Evolutionary conservation across 2,113 vertebrate species (phyloP), one percentile per base, ranked within the genome.

Genomic region (Thamnaconus septentrionalis): DNA sequence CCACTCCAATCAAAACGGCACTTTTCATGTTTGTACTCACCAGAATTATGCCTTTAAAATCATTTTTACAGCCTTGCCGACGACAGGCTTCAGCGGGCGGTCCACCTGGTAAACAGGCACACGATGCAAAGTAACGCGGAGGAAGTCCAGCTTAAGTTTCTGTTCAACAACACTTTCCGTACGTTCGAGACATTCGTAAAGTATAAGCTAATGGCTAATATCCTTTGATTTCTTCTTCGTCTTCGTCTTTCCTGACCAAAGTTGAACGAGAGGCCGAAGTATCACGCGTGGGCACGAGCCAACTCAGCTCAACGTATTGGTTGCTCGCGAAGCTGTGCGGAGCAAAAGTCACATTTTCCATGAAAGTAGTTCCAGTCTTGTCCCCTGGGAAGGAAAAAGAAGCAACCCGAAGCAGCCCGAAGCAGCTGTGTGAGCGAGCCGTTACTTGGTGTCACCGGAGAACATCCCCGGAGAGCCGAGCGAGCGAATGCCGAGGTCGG

Each of bases 21-120:
- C 18, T 31, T 31, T 31, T 31, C 18, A 31, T 31, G 18, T 31
- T 6, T 31, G n/a, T n/a, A 61, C 76, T 73, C 75, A 86, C 84
- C 81, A 62, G 49, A 40, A 62, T 64, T 55, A 73, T 39, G 44
- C 49, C 1, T 55, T 12, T 59, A 52, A 7, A 50, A 55, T 8
- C 59, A 69, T 41, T 5, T 59, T 46, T 44, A 5, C 11, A 51
- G 55, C 47, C 10, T 47, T 49, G 3, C 1, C 8, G 45, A 50
- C 2, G 18, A 31, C 18, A 31, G 18, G 45, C 10, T 42, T 64
- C 53, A 44, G 46, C 56, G 45, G 18, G 18, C 18, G 18, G 47
- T 40, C 6, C 68, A 51, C 18, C 18, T 31, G 1, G 18, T 31
- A 43, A 57, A 6, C 49, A 12, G 6, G 0, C 6, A 31, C 50